Conservation (phyloP, 2,797 vertebrate genomes). For the Macropodus opercularis region DNA sequence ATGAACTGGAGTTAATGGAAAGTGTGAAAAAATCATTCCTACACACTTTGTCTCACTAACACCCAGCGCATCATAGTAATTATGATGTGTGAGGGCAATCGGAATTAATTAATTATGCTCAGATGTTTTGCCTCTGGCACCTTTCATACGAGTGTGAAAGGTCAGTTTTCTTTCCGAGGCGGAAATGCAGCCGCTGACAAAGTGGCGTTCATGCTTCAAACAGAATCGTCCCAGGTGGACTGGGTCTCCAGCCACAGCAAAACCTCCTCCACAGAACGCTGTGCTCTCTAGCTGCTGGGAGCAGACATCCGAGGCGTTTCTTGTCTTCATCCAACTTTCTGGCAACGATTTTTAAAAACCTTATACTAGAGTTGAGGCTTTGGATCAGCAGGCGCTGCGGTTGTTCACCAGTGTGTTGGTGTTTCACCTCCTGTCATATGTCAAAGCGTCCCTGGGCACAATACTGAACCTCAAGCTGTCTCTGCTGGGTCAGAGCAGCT, state of each 20-base stretch:
- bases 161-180: slow-evolving; percentile 53
- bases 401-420: no score
- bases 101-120: slow-evolving; percentile 62
- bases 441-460: no score
- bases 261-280: slow-evolving; percentile 5
- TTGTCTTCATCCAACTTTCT: no score
- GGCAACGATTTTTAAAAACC: no score
- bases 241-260: slow-evolving; percentile 9
- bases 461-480: no score
- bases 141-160: slow-evolving; percentile 57
- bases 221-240: slow-evolving; percentile 31
- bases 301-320: slow-evolving; percentile 8
- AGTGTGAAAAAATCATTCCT: slow-evolving; percentile 42
- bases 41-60: slow-evolving; percentile 31
- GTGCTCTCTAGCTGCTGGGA: slow-evolving; percentile 3
- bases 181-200: slow-evolving; percentile 54
- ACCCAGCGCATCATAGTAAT: slow-evolving; percentile 41
- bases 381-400: no score
- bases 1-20: slow-evolving; percentile 30
- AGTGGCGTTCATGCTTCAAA: slow-evolving; percentile 49
- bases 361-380: no score
- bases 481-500: no score
- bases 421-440: no score
- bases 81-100: slow-evolving; percentile 40
- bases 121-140: slow-evolving; percentile 53